phyloP scores from a whole-genome alignment of 2,113 vertebrate genomes.

The Xenopus borealis region DNA sequence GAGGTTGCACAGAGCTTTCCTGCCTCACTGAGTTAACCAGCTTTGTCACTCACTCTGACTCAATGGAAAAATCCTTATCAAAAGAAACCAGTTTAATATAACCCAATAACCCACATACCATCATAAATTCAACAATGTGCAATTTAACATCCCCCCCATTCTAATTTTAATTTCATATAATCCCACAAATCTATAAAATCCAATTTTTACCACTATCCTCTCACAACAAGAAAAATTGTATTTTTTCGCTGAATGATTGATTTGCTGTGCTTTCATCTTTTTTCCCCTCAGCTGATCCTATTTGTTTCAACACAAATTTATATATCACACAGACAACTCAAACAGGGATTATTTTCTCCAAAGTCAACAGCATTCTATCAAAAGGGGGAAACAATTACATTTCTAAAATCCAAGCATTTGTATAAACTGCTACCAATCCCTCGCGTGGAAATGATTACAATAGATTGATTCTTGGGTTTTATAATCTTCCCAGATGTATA shows the following conservation, averaged over 20 bases:
- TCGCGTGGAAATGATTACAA: no score
- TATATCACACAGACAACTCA: neutral
- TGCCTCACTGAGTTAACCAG: neutral
- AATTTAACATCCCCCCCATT: constrained; percentile 12
- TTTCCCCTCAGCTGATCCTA: neutral
- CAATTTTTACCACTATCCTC: constrained; percentile 9
- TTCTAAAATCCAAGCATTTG: neutral
- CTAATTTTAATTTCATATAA: constrained; percentile 20
- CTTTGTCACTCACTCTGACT: neutral
- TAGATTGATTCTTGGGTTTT: no score
- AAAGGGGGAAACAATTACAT: neutral
- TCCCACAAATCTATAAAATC: constrained; percentile 13
- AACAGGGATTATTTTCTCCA: neutral
- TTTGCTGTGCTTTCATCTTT: constrained; percentile 8
- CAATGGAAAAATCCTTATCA: neutral
- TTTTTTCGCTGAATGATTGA: constrained; percentile 23
- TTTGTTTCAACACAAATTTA: constrained; percentile 4
- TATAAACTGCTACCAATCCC: no score
- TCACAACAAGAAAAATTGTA: constrained; percentile 10
- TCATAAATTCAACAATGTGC: neutral
- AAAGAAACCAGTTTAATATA: neutral
- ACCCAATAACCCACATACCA: neutral
- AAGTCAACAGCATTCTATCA: neutral
- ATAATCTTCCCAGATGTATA: no score
- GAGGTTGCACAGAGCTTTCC: neutral